Evolutionary conservation across 2,797 vertebrate genomes (phyloP).

Genomic region (Oreonectes daqikongensis): DNA sequence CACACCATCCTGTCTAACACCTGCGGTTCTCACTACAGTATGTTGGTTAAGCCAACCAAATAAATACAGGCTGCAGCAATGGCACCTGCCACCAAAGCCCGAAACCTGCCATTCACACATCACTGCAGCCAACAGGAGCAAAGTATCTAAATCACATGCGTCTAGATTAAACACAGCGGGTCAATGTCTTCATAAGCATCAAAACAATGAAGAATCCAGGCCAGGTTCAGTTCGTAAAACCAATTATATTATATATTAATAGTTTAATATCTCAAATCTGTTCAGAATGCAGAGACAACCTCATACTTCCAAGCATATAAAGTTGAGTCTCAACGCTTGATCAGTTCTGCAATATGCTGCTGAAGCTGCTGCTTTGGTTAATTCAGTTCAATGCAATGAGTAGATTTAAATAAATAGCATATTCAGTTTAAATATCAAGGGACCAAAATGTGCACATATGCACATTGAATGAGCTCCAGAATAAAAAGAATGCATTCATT

Average conservation of each 20-base stretch:
- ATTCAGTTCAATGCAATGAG: too few species aligned
- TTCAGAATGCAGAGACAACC: too few species aligned
- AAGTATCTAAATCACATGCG: constrained; percentile 27
- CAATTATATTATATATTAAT: neutral
- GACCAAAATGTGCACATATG: too few species aligned
- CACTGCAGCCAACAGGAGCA: constrained; percentile 47
- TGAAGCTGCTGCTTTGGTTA: too few species aligned
- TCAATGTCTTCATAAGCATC: neutral
- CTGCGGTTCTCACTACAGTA: constrained; percentile 52
- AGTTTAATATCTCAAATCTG: too few species aligned
- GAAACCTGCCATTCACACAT: constrained; percentile 57
- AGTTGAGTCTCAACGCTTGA: too few species aligned
- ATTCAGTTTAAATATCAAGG: too few species aligned
- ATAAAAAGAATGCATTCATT: too few species aligned
- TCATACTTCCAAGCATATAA: too few species aligned
- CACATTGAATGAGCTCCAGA: too few species aligned
- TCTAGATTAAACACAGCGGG: neutral
- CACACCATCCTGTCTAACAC: constrained; percentile 59
- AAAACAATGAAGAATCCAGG: neutral
- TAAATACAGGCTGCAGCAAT: constrained; percentile 47
- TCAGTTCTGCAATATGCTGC: too few species aligned
- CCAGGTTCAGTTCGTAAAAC: neutral
- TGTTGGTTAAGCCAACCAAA: constrained; percentile 31
- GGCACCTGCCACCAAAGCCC: constrained; percentile 53
- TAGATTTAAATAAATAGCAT: too few species aligned